phyloP scores from a whole-genome alignment of 2,888 invertebrate genomes.

The Tipula confusa region DNA sequence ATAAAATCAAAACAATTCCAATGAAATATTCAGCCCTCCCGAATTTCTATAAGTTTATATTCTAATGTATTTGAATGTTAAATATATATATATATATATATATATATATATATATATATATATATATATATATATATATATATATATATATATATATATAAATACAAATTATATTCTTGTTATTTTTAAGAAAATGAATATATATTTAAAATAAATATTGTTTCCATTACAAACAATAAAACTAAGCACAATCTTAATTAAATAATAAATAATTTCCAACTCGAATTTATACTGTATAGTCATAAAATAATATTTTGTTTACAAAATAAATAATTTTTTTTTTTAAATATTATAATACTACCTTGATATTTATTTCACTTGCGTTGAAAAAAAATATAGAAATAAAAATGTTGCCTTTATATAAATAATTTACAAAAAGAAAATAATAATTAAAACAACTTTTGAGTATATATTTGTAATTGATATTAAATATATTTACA shows the following conservation, averaged over 20 bases:
- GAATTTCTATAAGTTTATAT: background rate
- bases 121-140: too few species aligned
- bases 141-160: too few species aligned
- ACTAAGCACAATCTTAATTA: background rate
- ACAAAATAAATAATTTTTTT: background rate
- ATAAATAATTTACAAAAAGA: background rate
- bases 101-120: too few species aligned
- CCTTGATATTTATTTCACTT: too few species aligned
- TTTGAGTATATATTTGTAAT: background rate
- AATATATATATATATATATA: background rate
- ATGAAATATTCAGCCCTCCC: background rate
- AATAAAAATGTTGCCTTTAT: background rate
- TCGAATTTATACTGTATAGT: background rate
- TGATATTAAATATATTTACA: background rate
- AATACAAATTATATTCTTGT: too few species aligned
- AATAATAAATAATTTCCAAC: background rate
- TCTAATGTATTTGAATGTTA: background rate
- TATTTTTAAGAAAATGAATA: background rate
- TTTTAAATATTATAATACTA: background rate
- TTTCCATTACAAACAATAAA: background rate
- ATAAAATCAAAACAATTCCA: background rate
- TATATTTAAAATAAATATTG: background rate
- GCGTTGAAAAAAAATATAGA: background rate
- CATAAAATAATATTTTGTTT: background rate
- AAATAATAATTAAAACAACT: background rate